These are phyloP conservation scores for Nothura maculosa DNA, from an alignment of 2,797 vertebrate species.

Conservation along the genomic window DNA sequence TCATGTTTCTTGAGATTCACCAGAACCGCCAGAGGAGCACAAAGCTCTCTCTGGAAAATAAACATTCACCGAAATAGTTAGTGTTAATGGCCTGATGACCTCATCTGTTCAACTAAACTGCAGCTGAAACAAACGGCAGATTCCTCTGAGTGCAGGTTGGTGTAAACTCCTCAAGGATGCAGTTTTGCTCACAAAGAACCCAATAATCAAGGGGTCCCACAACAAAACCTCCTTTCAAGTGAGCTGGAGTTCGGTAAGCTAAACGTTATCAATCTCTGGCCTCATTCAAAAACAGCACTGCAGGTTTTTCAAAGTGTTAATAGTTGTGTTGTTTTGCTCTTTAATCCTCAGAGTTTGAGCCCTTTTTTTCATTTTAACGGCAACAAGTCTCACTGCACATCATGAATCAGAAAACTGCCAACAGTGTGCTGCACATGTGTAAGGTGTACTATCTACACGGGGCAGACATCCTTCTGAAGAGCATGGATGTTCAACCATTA, in stretches of 20 bases:
- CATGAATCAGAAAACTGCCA: neutral
- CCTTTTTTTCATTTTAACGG: neutral
- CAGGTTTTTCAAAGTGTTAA: neutral
- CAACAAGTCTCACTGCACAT: neutral
- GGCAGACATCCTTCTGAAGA: neutral
- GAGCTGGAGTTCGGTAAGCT: neutral
- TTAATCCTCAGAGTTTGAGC: neutral
- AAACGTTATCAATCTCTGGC: neutral
- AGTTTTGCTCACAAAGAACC: neutral
- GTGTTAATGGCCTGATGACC: neutral
- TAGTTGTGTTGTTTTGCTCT: neutral
- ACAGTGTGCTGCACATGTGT: neutral
- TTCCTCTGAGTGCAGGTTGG: accelerated
- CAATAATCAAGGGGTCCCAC: neutral
- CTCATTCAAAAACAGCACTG: neutral
- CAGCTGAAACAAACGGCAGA: neutral
- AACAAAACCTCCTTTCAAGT: neutral
- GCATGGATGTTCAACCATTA: neutral
- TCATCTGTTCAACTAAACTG: neutral
- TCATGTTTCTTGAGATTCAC: neutral
- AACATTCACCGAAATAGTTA: neutral
- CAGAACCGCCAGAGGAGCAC: neutral
- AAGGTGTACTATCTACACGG: neutral
- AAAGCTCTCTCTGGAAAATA: neutral
- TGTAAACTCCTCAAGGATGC: neutral